phyloP scores from a whole-genome alignment of 2,888 invertebrate species.

The Meta bourneti region DNA sequence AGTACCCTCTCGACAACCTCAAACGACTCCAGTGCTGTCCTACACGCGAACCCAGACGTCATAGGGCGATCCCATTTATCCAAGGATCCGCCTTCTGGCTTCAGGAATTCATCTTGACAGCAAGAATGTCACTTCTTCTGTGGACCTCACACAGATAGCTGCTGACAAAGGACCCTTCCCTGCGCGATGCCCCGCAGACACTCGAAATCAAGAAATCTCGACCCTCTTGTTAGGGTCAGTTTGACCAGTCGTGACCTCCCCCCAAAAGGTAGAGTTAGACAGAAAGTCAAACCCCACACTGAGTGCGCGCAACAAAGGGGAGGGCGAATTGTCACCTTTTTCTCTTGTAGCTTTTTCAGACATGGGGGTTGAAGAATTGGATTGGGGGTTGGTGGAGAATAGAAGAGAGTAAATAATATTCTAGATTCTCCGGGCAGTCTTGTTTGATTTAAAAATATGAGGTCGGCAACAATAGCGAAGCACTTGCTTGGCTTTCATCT shows the following conservation, averaged over 20 bases:
- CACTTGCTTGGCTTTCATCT: not conserved
- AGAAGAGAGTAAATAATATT: conserved; percentile 27
- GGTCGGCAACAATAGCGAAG: not conserved
- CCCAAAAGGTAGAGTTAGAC: not conserved
- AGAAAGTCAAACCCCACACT: conserved; percentile 22
- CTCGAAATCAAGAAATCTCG: conserved; percentile 67
- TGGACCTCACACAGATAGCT: conserved; percentile 70
- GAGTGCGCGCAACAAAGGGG: not conserved
- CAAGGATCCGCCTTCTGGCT: not conserved
- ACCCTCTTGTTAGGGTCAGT: not conserved
- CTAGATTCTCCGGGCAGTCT: not conserved
- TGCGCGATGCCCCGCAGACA: conserved; percentile 10
- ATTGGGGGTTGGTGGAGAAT: not conserved
- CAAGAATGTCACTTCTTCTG: conserved; percentile 45
- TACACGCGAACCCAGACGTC: conserved; percentile 46
- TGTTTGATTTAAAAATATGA: conserved; percentile 18
- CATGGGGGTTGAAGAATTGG: not conserved
- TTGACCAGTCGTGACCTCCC: too few relatives aligned
- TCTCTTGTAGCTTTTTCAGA: not conserved
- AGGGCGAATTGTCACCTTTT: conserved; percentile 38
- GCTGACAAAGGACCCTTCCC: conserved; percentile 65
- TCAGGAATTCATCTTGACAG: not conserved
- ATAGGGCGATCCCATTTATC: conserved; percentile 9
- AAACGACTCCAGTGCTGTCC: conserved; percentile 33
- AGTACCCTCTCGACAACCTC: not conserved